Percentiles rank a stretch among this genome's conserved stretches.
Conservation (phyloP, 2,113 vertebrate genomes). For the Laticauda colubrina region DNA sequence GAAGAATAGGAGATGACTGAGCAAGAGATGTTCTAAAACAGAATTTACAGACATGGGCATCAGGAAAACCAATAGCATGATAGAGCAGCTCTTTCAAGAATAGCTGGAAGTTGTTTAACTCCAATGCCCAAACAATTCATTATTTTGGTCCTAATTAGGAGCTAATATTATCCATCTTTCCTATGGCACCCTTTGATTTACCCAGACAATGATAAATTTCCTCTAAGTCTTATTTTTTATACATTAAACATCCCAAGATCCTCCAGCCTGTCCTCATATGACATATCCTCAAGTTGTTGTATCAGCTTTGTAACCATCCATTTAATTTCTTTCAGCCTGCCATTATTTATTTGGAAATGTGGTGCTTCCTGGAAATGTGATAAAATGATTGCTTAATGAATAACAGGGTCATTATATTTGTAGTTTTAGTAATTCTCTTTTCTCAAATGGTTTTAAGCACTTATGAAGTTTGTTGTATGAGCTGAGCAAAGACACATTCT, state of each 20-base stretch:
- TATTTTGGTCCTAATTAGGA: not conserved
- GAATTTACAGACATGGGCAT: not conserved
- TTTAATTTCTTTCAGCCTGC: not conserved
- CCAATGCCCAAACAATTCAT: not conserved
- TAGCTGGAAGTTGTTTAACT: not conserved
- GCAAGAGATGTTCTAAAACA: not conserved
- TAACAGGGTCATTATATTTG: not conserved
- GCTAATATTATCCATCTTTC: not conserved
- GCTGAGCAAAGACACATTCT: slow-evolving; percentile 12
- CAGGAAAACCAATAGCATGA: not conserved
- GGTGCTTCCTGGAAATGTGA: not conserved
- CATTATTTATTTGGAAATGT: not conserved
- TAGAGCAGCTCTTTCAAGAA: not conserved
- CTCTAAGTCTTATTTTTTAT: not conserved
- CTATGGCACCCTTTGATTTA: not conserved
- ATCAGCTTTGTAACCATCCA: not conserved
- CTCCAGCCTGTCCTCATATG: not conserved
- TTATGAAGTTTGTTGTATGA: slow-evolving; percentile 7
- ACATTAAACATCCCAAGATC: not conserved
- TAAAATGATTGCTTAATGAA: not conserved
- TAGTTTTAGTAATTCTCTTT: not conserved
- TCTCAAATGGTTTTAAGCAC: not conserved
- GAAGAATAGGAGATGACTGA: not conserved
- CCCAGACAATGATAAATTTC: not conserved
- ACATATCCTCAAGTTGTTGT: not conserved